phyloP scores from a whole-genome alignment of 2,113 vertebrate genomes.

The Zosterops japonicus region DNA sequence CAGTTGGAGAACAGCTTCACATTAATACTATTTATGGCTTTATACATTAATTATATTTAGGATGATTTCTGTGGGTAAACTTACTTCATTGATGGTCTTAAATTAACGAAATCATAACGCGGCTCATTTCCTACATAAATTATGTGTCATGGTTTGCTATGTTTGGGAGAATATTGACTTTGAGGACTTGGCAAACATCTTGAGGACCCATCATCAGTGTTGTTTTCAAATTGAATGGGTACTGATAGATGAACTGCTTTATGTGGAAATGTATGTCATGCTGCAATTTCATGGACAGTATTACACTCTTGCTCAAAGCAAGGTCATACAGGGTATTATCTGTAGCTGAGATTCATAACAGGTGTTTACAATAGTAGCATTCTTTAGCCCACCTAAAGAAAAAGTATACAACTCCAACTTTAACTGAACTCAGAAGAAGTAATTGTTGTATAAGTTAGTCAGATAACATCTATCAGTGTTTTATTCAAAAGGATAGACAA shows the following conservation, averaged over 20 bases:
- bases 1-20: not conserved
- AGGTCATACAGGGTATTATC: not conserved
- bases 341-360: not conserved
- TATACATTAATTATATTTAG: conserved; percentile 22
- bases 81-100: not conserved
- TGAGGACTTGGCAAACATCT: not conserved
- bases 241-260: not conserved
- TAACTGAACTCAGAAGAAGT: not conserved
- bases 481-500: not conserved
- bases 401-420: not conserved
- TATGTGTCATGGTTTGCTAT: not conserved
- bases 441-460: not conserved
- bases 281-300: not conserved
- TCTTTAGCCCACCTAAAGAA: not conserved
- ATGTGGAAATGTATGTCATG: not conserved
- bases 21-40: conserved; percentile 12
- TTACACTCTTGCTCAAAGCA: not conserved
- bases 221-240: not conserved
- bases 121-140: not conserved
- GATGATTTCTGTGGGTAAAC: conserved; percentile 24
- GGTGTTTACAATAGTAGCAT: not conserved
- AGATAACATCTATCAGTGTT: not conserved
- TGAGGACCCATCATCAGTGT: not conserved
- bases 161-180: not conserved
- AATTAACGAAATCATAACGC: not conserved